Evolutionary conservation across 2,888 invertebrate species (phyloP), one percentile per base, ranked within the genome.

Genomic region (Timandra comae): DNA sequence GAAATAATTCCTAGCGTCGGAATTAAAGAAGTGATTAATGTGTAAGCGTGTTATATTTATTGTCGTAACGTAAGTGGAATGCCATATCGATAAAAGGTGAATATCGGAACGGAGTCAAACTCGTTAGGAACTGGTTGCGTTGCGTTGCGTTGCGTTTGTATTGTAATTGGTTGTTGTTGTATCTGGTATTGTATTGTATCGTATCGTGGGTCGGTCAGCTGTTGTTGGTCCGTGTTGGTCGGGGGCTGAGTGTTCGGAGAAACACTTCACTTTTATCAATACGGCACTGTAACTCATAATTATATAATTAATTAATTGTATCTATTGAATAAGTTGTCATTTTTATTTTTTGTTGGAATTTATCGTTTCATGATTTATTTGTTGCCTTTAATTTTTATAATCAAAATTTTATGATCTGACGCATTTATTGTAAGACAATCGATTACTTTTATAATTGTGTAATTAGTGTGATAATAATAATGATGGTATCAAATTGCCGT

Each of bases 11-110:
- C 85, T 85, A 84, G 85, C 85, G 85, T 85, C 85, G 85, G 85
- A 84, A 85, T 85, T 81, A 82, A 84, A 76, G 77, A 84, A 82
- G 85, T 85, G 85, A 85, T 80, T 85, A 85, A 84, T 80, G 81
- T 85, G 85, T 85, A 85, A 85, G 85, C 78, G 85, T 82, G 85
- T 85, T 85, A 85, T 85, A 85, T 85, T 85, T 84, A 85, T 85
- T 84, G 84, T 85, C 81, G 80, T 84, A 81, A 74, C 69, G 75
- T 84, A 84, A 84, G 82, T 76, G 77, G 76, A 84, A 84, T 84
- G 85, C 86, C 85, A 85, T 85, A 85, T 85, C 84, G 85, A 85
- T 85, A 85, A 85, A 85, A 85, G 80, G 75, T 77, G 85, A 82
- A 78, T 79, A 77, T 76, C 75, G 76, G 72, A 76, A 75, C 71